Evolutionary conservation across 2,888 invertebrate genomes (phyloP), one percentile per base, ranked within the genome.

Genomic region (Drosophila vallismaia): DNA sequence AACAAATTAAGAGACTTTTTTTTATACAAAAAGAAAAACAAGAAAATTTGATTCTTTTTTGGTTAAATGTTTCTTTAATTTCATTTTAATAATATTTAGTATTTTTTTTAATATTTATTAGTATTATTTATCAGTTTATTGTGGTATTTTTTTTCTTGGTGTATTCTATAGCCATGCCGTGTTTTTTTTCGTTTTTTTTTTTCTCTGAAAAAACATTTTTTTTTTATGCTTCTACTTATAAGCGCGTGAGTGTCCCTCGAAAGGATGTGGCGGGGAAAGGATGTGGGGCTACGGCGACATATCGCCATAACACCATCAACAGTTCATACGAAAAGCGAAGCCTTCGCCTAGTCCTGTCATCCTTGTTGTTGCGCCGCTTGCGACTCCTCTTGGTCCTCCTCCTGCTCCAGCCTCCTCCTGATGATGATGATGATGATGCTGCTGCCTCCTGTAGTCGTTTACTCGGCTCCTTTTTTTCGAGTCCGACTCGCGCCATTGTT

Each of bases 221-320:
- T 36, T 33, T 69, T 67, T 73, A 63, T 51, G 67, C 52, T 75
- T 64, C 84, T 80, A 75, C 81, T 87, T 82, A 82, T 85, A 76
- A 79, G 64, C 70, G 76, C 68, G 83, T 62, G 58, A 48, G 57
- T 19, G 19, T 19, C 28, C 28, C 28, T 40, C 49, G 19, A 1
- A 19, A 19, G 19, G 38, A 12, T 5, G 4, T 28, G 28, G 48
- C 55, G 38, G n/a, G 26, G 14, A 14, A 14, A 14, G 14, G 42
- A 8, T 45, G 58, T 26, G 12, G 46, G 14, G 36, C n/a, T 33
- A 28, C 72, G 59, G 85, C 86, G 85, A 79, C 81, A 89, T 88
- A 88, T 89, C 86, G 76, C 81, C 80, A 81, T 87, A 88, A 81
- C 86, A 86, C 87, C 84, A 86, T 82, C 83, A 87, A 75, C 86